Conservation (phyloP, 2,797 vertebrate genomes). For the Hydrolagus colliei region DNA sequence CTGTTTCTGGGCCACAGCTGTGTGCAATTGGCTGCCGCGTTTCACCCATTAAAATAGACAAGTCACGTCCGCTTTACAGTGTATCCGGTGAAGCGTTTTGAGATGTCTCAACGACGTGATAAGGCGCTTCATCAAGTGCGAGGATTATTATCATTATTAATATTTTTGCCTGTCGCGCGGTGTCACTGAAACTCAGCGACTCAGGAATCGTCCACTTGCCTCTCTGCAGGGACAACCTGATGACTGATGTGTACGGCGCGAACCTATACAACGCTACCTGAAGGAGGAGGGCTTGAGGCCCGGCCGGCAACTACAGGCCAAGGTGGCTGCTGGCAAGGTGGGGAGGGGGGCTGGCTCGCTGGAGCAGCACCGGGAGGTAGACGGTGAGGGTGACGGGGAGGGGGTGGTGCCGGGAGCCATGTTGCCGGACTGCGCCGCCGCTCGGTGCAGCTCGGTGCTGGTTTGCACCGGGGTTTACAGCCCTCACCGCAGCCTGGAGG, state of each 20-base stretch:
- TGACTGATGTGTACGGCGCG: conserved; percentile 82
- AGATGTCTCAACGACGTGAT: no score
- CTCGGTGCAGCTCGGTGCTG: conserved; percentile 66
- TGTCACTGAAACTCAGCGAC: background rate
- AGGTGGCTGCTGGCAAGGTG: conserved; percentile 38
- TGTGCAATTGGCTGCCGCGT: no score
- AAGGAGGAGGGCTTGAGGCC: conserved; percentile 46
- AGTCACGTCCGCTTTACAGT: no score
- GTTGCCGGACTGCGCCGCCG: conserved; percentile 55
- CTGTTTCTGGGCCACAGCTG: no score
- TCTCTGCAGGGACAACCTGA: conserved; percentile 70
- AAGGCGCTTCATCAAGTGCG: no score
- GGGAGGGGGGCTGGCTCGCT: background rate
- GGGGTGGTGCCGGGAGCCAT: conserved; percentile 46
- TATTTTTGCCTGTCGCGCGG: no score
- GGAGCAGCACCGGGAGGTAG: conserved; percentile 43
- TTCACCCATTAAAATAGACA: no score
- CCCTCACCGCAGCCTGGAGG: conserved; percentile 48
- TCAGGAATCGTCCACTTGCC: background rate
- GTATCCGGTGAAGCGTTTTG: no score
- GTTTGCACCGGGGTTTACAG: conserved; percentile 80
- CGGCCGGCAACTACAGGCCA: conserved; percentile 42
- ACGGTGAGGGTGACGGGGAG: conserved; percentile 50
- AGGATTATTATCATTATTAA: background rate
- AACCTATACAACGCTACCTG: conserved; percentile 81